A percentile compares a stretch with the other conserved stretches of the same genome.
Conservation (phyloP, 2,888 invertebrate genomes). For the Athalia circularis region DNA sequence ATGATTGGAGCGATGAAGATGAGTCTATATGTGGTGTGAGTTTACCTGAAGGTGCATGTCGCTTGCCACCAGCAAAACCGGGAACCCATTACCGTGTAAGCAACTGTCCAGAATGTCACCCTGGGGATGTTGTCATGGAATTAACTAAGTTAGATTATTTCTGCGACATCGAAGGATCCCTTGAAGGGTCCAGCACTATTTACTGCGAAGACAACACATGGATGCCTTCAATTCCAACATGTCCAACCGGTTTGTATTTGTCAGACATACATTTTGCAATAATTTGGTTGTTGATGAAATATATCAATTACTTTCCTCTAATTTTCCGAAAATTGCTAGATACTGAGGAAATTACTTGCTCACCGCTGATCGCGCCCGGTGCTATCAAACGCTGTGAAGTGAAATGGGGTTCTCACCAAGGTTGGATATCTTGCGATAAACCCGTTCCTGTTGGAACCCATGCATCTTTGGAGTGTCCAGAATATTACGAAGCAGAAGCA, state of each 20-base stretch:
- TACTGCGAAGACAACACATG: conserved; percentile 60
- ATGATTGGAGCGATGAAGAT: conserved; percentile 66
- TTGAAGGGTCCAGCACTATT: conserved; percentile 58
- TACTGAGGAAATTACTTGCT: conserved; percentile 56
- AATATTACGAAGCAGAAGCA: conserved; percentile 65
- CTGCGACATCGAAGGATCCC: conserved; percentile 52
- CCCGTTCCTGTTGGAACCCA: conserved; percentile 67
- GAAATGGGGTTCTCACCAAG: conserved; percentile 60
- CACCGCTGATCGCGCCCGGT: conserved; percentile 54
- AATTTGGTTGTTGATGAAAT: neutral
- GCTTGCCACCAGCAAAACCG: conserved; percentile 58
- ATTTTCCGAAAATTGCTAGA: neutral
- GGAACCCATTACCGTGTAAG: conserved; percentile 56
- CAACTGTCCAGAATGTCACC: conserved; percentile 59
- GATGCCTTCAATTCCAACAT: conserved; percentile 59
- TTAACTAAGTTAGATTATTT: conserved; percentile 59
- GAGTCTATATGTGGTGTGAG: conserved; percentile 55
- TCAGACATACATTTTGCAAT: neutral
- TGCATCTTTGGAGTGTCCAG: conserved; percentile 67
- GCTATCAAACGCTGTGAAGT: conserved; percentile 63
- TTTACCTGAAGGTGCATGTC: conserved; percentile 60
- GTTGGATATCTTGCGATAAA: conserved; percentile 66
- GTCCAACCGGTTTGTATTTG: conserved; percentile 51
- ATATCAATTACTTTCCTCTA: too few species aligned
- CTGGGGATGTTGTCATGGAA: conserved; percentile 60